Evolutionary conservation across 1,140 invertebrate genomes (phyloP).

Genomic region (Nasonia vitripennis): DNA sequence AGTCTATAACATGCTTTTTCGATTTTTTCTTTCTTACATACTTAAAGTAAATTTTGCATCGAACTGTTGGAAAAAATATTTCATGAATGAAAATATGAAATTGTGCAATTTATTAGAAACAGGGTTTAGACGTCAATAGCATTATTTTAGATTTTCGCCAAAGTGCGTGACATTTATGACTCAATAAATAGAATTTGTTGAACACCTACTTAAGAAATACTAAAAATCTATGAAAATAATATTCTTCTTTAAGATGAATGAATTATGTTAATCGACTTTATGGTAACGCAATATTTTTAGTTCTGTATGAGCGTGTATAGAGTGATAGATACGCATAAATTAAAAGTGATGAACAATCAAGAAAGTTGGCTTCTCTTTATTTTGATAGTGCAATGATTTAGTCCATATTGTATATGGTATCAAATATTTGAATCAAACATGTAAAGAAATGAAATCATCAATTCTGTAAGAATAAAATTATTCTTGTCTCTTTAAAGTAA

Average conservation of each 20-base stretch:
- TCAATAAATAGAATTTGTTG: too few species aligned
- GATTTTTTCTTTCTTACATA: neutral
- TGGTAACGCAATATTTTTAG: neutral
- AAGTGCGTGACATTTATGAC: neutral
- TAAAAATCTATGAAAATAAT: neutral
- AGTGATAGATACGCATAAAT: neutral
- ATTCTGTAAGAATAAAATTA: conserved; percentile 2
- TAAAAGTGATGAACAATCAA: conserved; percentile 4
- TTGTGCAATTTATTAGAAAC: conserved; percentile 34
- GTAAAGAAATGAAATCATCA: conserved; percentile 1
- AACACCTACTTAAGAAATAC: neutral
- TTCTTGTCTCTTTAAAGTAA: neutral
- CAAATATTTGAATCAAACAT: conserved; percentile 1
- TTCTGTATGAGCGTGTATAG: neutral
- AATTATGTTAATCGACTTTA: neutral
- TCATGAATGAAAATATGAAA: conserved; percentile 19
- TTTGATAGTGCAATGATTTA: neutral
- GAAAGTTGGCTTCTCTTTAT: neutral
- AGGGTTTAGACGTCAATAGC: neutral
- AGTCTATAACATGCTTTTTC: neutral
- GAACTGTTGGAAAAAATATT: neutral
- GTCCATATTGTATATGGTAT: conserved; percentile 4
- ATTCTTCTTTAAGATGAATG: neutral
- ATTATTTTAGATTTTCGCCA: neutral
- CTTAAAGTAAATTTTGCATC: neutral